These are phyloP conservation scores for Ophthalmolycus amberensis DNA, from an alignment of 2,113 vertebrate species.

Conservation along the genomic window DNA sequence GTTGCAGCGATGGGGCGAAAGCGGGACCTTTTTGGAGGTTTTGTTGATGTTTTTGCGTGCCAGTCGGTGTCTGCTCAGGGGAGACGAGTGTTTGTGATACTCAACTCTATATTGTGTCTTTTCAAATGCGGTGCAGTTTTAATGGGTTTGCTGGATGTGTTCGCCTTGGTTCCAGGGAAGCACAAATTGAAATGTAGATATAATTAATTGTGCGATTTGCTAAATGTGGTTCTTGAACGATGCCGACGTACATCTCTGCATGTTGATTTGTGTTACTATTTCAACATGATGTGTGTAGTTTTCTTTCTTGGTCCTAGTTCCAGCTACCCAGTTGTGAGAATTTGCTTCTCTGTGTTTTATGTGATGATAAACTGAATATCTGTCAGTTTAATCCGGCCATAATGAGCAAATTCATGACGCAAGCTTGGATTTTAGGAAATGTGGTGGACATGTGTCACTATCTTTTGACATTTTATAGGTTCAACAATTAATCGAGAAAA, in stretches of 20 bases:
- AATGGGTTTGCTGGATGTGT: slow-evolving; percentile 19
- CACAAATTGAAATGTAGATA: slow-evolving; percentile 19
- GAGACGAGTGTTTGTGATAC: slow-evolving; percentile 5
- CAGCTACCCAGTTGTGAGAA: neutral
- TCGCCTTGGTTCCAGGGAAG: slow-evolving; percentile 2
- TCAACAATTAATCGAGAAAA: neutral
- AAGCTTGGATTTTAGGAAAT: neutral
- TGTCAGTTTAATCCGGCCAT: neutral
- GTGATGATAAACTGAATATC: neutral
- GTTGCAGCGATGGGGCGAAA: slow-evolving; percentile 61
- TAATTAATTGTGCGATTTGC: slow-evolving; percentile 32
- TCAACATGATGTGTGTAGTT: neutral
- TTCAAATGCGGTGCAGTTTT: neutral
- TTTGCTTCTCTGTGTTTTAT: neutral
- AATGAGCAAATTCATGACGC: neutral
- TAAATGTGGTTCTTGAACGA: slow-evolving; percentile 17
- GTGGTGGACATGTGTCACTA: neutral
- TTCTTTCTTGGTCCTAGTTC: neutral
- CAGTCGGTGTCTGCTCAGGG: slow-evolving; percentile 34
- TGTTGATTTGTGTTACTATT: neutral
- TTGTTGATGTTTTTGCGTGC: slow-evolving; percentile 31
- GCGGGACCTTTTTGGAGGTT: slow-evolving; percentile 39
- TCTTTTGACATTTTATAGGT: neutral
- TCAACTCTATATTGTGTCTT: neutral
- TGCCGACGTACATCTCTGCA: slow-evolving; percentile 1